These are phyloP conservation scores for Pseudorhombus dupliciocellatus DNA, from an alignment of 2,113 vertebrate species.

Conservation along the genomic window DNA sequence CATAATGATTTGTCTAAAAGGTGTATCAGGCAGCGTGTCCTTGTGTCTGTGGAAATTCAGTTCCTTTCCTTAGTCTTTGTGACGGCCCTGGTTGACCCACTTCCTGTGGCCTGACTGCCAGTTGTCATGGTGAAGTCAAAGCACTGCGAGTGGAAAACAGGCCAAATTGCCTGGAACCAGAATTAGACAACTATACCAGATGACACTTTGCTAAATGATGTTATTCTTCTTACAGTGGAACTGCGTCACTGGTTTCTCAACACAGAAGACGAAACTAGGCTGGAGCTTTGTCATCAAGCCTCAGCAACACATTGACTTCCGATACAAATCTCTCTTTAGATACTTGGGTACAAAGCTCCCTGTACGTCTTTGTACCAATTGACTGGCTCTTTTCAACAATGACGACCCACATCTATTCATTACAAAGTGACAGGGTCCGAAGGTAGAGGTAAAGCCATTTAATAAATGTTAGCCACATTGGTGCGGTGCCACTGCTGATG, in stretches of 20 bases:
- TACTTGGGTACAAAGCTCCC: conserved; percentile 6
- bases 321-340: conserved; percentile 11
- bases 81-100: conserved; percentile 54
- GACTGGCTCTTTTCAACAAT: no score
- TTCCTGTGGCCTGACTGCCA: conserved; percentile 54
- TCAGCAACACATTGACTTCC: not conserved
- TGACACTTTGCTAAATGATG: conserved; percentile 22
- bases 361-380: not conserved
- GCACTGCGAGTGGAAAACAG: conserved; percentile 28
- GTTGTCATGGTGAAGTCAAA: conserved; percentile 56
- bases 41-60: not conserved
- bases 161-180: conserved; percentile 17
- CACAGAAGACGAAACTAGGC: conserved; percentile 26
- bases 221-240: conserved; percentile 25
- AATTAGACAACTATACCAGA: conserved; percentile 22
- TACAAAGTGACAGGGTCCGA: not conserved
- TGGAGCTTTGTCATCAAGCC: not conserved
- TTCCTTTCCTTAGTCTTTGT: conserved; percentile 20
- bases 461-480: not conserved
- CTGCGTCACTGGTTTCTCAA: conserved; percentile 14
- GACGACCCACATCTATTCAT: not conserved
- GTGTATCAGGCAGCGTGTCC: not conserved
- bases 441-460: not conserved
- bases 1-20: not conserved
- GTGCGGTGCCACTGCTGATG: no score